Percentiles rank a stretch among this genome's conserved stretches.
Conservation (phyloP, 2,113 vertebrate species). For the Leuciscus idus region DNA sequence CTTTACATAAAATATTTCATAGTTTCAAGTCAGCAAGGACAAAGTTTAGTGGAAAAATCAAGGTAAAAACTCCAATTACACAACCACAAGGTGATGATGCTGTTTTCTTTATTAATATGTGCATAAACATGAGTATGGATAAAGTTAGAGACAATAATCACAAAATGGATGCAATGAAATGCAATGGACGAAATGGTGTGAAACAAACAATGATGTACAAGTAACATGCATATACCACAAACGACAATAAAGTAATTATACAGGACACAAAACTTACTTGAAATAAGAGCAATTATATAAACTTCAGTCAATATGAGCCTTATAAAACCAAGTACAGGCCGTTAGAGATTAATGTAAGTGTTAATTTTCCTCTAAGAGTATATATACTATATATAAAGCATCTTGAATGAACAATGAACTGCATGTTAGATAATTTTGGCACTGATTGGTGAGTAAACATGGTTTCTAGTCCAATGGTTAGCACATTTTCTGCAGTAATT, state of each 20-base stretch:
- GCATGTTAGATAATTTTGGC: not conserved
- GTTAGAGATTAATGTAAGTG: not conserved
- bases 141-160: constrained; percentile 12
- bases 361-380: not conserved
- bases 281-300: not conserved
- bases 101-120: constrained; percentile 41
- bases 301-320: not conserved
- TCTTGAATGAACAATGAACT: not conserved
- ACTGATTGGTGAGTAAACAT: not conserved
- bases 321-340: not conserved
- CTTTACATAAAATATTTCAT: not conserved
- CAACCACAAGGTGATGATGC: not conserved
- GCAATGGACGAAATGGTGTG: not conserved
- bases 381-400: not conserved
- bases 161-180: constrained; percentile 14
- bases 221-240: constrained; percentile 11
- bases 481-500: not conserved
- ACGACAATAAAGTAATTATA: not conserved
- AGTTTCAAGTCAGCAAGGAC: not conserved
- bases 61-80: constrained; percentile 18
- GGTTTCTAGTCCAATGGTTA: not conserved
- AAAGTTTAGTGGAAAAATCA: not conserved
- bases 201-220: not conserved
- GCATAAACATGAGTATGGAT: constrained; percentile 13
- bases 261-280: not conserved